phyloP scores from a whole-genome alignment of 1,140 invertebrate species.

The Schlechtendalia chinensis region DNA sequence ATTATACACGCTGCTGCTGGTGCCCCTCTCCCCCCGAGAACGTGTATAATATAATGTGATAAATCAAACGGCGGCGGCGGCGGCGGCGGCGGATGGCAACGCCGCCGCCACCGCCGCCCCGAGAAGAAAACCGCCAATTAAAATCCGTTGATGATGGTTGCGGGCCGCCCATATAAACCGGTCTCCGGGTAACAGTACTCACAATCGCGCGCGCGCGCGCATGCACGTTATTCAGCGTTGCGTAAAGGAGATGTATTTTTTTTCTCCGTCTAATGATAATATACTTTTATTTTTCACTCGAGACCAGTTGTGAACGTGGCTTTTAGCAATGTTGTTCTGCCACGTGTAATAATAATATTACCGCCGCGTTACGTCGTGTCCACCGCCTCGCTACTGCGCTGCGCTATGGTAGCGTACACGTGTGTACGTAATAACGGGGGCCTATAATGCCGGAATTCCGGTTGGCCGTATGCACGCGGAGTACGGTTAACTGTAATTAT shows the following conservation, averaged over 20 bases:
- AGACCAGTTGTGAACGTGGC: not conserved
- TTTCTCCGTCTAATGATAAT: not conserved
- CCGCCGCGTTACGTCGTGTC: too few relatives aligned
- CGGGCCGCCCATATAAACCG: slow-evolving; percentile 27
- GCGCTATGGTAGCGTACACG: too few relatives aligned
- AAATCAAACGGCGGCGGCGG: too few relatives aligned
- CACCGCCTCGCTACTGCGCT: too few relatives aligned
- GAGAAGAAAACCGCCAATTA: slow-evolving; percentile 41
- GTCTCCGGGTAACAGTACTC: not conserved
- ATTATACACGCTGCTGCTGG: too few relatives aligned
- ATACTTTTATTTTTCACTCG: slow-evolving; percentile 18
- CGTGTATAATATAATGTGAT: too few relatives aligned
- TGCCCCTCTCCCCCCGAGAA: too few relatives aligned
- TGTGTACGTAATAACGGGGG: too few relatives aligned
- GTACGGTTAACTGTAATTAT: too few relatives aligned
- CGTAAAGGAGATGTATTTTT: not conserved
- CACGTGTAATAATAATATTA: too few relatives aligned
- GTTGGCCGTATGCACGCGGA: too few relatives aligned
- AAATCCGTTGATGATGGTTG: not conserved
- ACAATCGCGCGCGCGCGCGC: not conserved
- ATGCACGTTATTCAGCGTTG: not conserved
- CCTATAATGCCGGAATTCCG: too few relatives aligned
- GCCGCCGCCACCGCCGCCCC: not conserved
- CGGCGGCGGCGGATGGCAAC: not conserved
- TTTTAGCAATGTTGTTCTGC: not conserved